A percentile compares a stretch with the other conserved stretches of the same genome.
Evolutionary conservation across 1,140 invertebrate genomes (phyloP).

Genomic region (Drosophila sturtevanti): DNA sequence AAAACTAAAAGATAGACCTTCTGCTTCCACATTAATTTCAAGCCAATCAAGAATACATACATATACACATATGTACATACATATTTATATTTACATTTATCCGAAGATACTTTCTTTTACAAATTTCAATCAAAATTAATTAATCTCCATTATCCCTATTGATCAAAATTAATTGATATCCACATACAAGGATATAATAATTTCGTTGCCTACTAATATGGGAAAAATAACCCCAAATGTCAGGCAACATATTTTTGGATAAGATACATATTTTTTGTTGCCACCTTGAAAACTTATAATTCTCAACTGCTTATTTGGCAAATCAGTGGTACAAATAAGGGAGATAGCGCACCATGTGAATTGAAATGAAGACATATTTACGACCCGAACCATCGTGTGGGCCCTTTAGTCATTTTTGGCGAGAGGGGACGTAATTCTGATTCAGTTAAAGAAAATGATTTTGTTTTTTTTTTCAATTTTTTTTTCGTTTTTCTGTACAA

Average conservation of each 20-base stretch:
- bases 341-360: fast-evolving
- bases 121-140: no score
- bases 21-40: no score
- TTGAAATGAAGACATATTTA: slow-evolving; percentile 58
- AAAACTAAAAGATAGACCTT: no score
- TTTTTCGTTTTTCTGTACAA: slow-evolving; percentile 16
- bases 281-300: slow-evolving; percentile 21
- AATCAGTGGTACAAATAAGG: slow-evolving; percentile 9
- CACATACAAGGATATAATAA: no score
- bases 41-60: no score
- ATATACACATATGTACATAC: no score
- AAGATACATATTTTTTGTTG: background rate
- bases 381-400: slow-evolving; percentile 69
- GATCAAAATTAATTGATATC: no score
- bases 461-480: slow-evolving; percentile 24
- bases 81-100: no score
- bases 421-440: slow-evolving; percentile 75
- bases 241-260: background rate
- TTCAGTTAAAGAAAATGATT: background rate
- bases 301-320: slow-evolving; percentile 47
- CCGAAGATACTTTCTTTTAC: no score
- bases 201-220: no score
- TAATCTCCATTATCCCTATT: no score
- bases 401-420: slow-evolving; percentile 62
- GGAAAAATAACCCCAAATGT: slow-evolving; percentile 10